phyloP scores from a whole-genome alignment of 2,113 vertebrate genomes.

The Xenotilapia caudafasciata region DNA sequence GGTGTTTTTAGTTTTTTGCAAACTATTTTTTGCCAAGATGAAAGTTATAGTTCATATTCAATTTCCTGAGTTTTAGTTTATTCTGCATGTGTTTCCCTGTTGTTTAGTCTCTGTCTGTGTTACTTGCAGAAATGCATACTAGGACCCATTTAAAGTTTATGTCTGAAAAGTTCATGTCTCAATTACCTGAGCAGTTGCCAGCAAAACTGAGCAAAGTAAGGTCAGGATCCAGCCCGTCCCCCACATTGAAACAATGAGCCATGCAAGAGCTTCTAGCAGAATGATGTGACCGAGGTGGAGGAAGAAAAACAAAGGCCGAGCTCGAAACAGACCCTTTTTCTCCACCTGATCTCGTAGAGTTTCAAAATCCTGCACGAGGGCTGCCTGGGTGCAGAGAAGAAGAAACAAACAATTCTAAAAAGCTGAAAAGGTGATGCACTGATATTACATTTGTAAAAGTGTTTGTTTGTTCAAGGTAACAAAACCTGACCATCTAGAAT shows the following conservation, averaged over 20 bases:
- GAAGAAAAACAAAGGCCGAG: conserved; percentile 80
- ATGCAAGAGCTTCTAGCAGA: conserved; percentile 78
- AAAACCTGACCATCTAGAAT: background rate
- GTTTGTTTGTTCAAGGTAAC: background rate
- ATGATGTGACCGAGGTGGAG: conserved; percentile 83
- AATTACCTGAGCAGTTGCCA: conserved; percentile 82
- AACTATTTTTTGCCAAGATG: background rate
- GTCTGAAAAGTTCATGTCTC: background rate
- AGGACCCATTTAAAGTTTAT: background rate
- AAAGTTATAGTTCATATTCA: background rate
- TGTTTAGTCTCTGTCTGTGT: background rate
- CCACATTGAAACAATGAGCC: conserved; percentile 73
- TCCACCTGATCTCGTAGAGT: conserved; percentile 71
- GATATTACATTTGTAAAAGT: background rate
- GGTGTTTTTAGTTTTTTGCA: background rate
- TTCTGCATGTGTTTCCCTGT: background rate
- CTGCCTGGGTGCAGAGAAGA: conserved; percentile 62
- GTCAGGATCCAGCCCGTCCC: conserved; percentile 85
- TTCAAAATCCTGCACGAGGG: conserved; percentile 82
- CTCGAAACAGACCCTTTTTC: conserved; percentile 78
- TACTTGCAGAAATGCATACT: background rate
- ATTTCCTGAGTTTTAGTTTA: background rate
- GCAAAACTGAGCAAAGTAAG: conserved; percentile 70
- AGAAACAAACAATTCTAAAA: background rate
- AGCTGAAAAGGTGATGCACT: background rate